A percentile compares a stretch with the other conserved stretches of the same genome.
Conservation (phyloP, 1,140 invertebrate species). For the Dreissena rostriformis region DNA sequence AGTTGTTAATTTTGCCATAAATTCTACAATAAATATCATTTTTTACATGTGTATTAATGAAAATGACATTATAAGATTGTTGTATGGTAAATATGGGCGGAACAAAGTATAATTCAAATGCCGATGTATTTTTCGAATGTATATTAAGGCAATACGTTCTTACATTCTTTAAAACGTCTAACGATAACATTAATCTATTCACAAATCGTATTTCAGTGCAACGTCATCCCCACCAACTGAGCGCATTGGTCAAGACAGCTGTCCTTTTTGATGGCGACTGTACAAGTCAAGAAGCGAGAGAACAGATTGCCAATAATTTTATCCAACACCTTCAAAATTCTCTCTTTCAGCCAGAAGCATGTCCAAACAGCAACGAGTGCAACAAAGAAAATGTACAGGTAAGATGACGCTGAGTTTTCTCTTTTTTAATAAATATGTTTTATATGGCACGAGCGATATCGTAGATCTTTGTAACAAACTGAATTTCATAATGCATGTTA, state of each 20-base stretch:
- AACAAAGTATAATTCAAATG: background rate
- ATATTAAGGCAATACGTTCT: background rate
- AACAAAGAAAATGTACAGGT: slow-evolving; percentile 33
- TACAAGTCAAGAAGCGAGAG: slow-evolving; percentile 1
- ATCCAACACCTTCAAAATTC: background rate
- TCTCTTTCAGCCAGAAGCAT: slow-evolving; percentile 1
- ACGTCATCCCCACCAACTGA: background rate
- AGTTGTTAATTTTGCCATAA: too few species aligned
- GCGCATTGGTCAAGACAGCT: background rate
- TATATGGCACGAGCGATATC: too few species aligned
- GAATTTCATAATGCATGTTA: too few species aligned
- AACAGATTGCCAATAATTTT: slow-evolving; percentile 45
- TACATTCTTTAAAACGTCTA: too few species aligned
- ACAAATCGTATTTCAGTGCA: slow-evolving; percentile 8
- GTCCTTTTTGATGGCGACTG: slow-evolving; percentile 37
- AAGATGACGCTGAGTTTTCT: background rate
- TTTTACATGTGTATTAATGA: too few species aligned
- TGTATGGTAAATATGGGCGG: too few species aligned
- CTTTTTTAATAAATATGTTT: too few species aligned
- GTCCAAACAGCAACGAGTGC: slow-evolving; percentile 27
- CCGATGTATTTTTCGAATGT: background rate
- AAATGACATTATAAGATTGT: too few species aligned
- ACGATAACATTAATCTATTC: background rate
- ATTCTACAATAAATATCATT: too few species aligned
- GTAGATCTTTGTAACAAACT: too few species aligned